Conservation (phyloP, 2,113 vertebrate genomes). For the Pterophyllum scalare region DNA sequence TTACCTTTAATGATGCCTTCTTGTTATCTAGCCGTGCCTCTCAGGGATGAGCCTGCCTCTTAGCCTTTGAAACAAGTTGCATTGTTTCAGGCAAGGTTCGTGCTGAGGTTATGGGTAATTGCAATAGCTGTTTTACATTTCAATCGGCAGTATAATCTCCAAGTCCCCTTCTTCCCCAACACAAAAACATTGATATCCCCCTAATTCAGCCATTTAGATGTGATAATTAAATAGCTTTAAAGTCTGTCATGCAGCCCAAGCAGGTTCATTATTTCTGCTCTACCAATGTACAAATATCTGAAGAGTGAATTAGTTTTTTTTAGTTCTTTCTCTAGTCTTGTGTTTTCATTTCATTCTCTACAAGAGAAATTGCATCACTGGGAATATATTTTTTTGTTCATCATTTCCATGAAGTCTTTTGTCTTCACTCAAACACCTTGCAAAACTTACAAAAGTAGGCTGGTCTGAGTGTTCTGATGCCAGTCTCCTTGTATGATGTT, state of each 20-base stretch:
- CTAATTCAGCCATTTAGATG: constrained; percentile 64
- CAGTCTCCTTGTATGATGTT: constrained; percentile 47
- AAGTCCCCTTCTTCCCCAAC: constrained; percentile 61
- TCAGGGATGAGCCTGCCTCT: constrained; percentile 64
- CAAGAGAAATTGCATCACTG: constrained; percentile 36
- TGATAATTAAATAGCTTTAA: constrained; percentile 50
- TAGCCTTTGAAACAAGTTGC: constrained; percentile 75
- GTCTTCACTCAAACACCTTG: constrained; percentile 8
- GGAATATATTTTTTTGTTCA: constrained; percentile 20
- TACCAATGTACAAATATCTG: constrained; percentile 13
- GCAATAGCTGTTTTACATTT: constrained; percentile 79
- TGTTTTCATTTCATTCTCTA: constrained; percentile 30
- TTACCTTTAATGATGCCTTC: constrained; percentile 70
- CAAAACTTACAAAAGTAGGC: constrained; percentile 11
- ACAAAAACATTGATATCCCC: constrained; percentile 71
- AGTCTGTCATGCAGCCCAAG: constrained; percentile 20
- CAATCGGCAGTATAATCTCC: constrained; percentile 70
- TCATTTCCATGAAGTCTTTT: constrained; percentile 33
- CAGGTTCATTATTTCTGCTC: constrained; percentile 12
- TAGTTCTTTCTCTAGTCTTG: constrained; percentile 36
- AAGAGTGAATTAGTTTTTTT: constrained; percentile 6
- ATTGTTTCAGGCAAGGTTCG: constrained; percentile 78
- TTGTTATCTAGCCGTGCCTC: constrained; percentile 68
- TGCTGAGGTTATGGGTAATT: constrained; percentile 78
- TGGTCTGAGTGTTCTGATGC: constrained; percentile 29